Conservation (phyloP, 1,140 invertebrate genomes). For the Pomacea maculata region DNA sequence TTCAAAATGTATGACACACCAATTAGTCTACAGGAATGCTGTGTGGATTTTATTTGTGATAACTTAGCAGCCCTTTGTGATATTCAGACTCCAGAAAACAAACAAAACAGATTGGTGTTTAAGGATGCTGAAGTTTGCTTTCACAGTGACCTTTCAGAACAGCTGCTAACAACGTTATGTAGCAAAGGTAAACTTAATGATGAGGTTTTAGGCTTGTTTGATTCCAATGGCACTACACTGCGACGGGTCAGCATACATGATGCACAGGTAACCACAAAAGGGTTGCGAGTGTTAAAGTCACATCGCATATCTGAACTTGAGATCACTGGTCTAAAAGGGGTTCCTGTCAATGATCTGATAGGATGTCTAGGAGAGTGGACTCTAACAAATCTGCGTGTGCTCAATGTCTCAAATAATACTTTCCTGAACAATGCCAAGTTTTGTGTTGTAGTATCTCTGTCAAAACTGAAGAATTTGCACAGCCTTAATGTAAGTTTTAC, state of each 20-base stretch:
- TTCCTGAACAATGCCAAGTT: conserved; percentile 71
- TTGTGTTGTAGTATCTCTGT: conserved; percentile 66
- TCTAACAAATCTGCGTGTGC: conserved; percentile 73
- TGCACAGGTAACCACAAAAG: conserved; percentile 71
- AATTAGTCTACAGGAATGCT: conserved; percentile 72
- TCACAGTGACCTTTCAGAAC: conserved; percentile 76
- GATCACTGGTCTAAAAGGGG: conserved; percentile 71
- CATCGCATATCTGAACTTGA: conserved; percentile 74
- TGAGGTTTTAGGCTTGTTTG: conserved; percentile 75
- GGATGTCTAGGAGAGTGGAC: conserved; percentile 80
- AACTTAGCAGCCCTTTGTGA: conserved; percentile 74
- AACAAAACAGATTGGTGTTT: conserved; percentile 67
- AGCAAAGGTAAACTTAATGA: conserved; percentile 75
- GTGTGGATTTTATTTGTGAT: conserved; percentile 77
- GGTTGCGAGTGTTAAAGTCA: conserved; percentile 73
- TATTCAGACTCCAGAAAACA: conserved; percentile 46
- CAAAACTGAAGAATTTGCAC: conserved; percentile 70
- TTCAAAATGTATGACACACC: conserved; percentile 58
- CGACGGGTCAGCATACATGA: conserved; percentile 67
- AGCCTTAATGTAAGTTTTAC: conserved; percentile 78
- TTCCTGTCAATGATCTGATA: conserved; percentile 75
- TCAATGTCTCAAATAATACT: conserved; percentile 76
- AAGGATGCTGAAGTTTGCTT: conserved; percentile 75
- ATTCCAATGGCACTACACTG: conserved; percentile 73
- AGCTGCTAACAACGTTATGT: conserved; percentile 73